These are phyloP conservation scores for Diachrysia chrysitis DNA, from an alignment of 2,888 invertebrate genomes.

Conservation along the genomic window DNA sequence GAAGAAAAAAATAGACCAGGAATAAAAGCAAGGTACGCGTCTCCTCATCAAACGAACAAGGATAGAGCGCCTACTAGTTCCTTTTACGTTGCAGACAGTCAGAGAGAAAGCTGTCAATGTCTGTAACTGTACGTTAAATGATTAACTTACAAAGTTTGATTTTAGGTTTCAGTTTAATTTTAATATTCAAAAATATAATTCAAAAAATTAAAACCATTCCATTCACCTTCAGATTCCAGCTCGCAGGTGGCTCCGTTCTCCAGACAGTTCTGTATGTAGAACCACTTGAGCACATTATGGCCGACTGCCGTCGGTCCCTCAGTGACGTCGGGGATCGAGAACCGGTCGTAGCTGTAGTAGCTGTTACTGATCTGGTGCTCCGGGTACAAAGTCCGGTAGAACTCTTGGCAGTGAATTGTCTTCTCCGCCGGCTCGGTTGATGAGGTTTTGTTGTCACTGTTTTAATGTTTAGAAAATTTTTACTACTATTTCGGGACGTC, in stretches of 20 bases:
- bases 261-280: slow-evolving; percentile 75
- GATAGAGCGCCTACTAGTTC: too few species aligned
- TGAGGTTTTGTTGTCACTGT: slow-evolving; percentile 57
- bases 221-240: slow-evolving; percentile 71
- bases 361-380: slow-evolving; percentile 59
- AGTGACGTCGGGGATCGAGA: slow-evolving; percentile 68
- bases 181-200: not conserved
- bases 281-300: slow-evolving; percentile 72
- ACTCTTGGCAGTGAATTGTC: slow-evolving; percentile 73
- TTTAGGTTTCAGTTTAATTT: too few species aligned
- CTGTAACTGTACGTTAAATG: too few species aligned
- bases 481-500: too few species aligned
- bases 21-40: too few species aligned
- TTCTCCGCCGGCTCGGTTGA: slow-evolving; percentile 56
- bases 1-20: too few species aligned
- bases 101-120: too few species aligned
- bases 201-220: slow-evolving; percentile 13
- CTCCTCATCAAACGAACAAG: too few species aligned
- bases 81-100: too few species aligned
- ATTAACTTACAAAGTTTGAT: too few species aligned
- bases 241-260: slow-evolving; percentile 60
- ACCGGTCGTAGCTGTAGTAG: slow-evolving; percentile 76
- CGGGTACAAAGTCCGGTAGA: slow-evolving; percentile 78
- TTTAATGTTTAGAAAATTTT: too few species aligned
- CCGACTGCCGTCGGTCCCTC: slow-evolving; percentile 60